Conservation (phyloP, 1,140 invertebrate genomes). For the Cydia amplana region DNA sequence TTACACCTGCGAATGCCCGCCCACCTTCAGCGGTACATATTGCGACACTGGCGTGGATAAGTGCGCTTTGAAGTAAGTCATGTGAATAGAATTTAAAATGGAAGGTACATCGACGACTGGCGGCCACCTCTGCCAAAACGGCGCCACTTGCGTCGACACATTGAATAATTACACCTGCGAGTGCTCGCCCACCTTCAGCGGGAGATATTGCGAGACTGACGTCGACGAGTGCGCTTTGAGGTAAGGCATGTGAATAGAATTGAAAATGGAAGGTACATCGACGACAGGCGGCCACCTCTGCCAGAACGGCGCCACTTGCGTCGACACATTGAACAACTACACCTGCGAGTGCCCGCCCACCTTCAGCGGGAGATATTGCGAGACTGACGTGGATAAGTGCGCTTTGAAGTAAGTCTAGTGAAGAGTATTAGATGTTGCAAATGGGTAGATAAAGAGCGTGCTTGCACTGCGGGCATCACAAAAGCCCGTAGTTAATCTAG, state of each 20-base stretch:
- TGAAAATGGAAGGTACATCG: no score
- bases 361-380: slow-evolving; percentile 91
- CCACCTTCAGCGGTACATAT: slow-evolving; percentile 91
- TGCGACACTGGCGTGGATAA: slow-evolving; percentile 91
- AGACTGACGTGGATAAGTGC: slow-evolving; percentile 90
- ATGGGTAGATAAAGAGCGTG: no score
- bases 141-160: slow-evolving; percentile 93
- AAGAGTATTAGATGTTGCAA: no score
- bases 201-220: slow-evolving; percentile 89
- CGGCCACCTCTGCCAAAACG: slow-evolving; percentile 94
- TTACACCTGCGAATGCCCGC: slow-evolving; percentile 94
- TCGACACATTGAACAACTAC: slow-evolving; percentile 94
- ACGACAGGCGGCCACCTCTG: slow-evolving; percentile 94
- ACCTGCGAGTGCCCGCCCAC: slow-evolving; percentile 93
- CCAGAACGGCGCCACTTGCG: slow-evolving; percentile 93
- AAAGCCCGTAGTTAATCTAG: no score
- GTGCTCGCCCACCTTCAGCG: slow-evolving; percentile 93
- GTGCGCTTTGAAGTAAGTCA: slow-evolving; percentile 83
- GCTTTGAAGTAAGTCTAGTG: slow-evolving; percentile 79
- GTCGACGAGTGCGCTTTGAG: slow-evolving; percentile 89
- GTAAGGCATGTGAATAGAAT: slow-evolving; percentile 50
- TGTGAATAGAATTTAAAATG: no score
- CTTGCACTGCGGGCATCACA: no score
- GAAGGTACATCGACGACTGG: slow-evolving; percentile 96
- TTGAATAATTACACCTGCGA: slow-evolving; percentile 93